These are phyloP conservation scores for Ptychoptera albimana DNA, from an alignment of 2,888 invertebrate genomes.

Conservation along the genomic window DNA sequence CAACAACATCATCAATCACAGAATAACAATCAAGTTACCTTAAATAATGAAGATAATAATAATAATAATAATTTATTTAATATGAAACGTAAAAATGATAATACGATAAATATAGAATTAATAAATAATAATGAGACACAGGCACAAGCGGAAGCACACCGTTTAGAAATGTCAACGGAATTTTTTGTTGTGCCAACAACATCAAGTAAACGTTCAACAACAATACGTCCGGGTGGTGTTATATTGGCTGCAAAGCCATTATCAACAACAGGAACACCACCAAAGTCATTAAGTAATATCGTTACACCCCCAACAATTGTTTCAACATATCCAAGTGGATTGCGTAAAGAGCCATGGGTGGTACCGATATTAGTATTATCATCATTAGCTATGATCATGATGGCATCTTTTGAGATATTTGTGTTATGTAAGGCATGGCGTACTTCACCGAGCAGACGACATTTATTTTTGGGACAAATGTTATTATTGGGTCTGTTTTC, in stretches of 20 bases:
- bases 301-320: constrained; percentile 22
- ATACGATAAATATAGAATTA: no score
- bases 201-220: constrained; percentile 15
- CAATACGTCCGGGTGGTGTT: constrained; percentile 17
- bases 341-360: constrained; percentile 75
- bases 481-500: constrained; percentile 68
- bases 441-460: constrained; percentile 67
- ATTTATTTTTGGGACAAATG: constrained; percentile 76
- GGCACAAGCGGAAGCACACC: constrained; percentile 22
- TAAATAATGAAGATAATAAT: no score
- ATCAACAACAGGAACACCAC: constrained; percentile 14
- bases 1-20: not conserved
- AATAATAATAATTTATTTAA: no score
- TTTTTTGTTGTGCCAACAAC: constrained; percentile 54
- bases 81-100: no score
- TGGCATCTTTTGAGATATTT: constrained; percentile 77
- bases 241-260: constrained; percentile 16
- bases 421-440: constrained; percentile 74
- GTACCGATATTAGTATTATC: constrained; percentile 75
- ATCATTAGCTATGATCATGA: constrained; percentile 66
- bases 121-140: not conserved
- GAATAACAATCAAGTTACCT: constrained; percentile 1
- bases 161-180: constrained; percentile 69
- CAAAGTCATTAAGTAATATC: constrained; percentile 15
- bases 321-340: constrained; percentile 26